Conservation (phyloP, 2,113 vertebrate genomes). For the Otus sunia region DNA sequence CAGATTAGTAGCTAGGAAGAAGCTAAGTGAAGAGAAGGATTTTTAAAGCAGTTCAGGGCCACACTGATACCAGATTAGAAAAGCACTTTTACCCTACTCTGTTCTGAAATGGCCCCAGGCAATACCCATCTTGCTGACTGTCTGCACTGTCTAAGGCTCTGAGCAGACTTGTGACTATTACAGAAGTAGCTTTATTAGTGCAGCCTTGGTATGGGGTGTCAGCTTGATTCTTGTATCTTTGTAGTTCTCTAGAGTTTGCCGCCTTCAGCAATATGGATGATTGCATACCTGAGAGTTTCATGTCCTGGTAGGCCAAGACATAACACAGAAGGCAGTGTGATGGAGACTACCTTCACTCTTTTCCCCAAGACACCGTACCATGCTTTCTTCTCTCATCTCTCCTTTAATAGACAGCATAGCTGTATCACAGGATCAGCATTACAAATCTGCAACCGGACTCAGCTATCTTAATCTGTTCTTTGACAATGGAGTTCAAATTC, state of each 20-base stretch:
- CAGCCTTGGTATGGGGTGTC: not conserved
- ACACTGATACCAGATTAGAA: not conserved
- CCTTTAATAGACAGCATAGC: not conserved
- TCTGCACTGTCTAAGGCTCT: not conserved
- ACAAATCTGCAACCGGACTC: not conserved
- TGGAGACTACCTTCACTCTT: not conserved
- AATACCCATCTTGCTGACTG: not conserved
- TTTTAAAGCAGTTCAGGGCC: not conserved
- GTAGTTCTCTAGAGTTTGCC: not conserved
- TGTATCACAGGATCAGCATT: not conserved
- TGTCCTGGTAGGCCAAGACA: not conserved
- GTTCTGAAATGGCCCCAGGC: not conserved
- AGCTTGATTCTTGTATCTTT: not conserved
- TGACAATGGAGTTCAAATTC: not conserved
- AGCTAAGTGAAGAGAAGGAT: not conserved
- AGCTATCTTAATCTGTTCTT: not conserved
- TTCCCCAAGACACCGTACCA: not conserved
- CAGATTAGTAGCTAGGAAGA: not conserved
- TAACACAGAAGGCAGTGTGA: not conserved
- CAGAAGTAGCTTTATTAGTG: not conserved
- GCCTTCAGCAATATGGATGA: not conserved
- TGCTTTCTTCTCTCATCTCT: not conserved
- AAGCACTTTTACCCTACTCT: not conserved
- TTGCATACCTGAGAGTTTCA: not conserved
- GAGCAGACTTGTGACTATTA: not conserved